These are phyloP conservation scores for Pelecanus crispus DNA, from an alignment of 2,113 vertebrate species.

Conservation along the genomic window DNA sequence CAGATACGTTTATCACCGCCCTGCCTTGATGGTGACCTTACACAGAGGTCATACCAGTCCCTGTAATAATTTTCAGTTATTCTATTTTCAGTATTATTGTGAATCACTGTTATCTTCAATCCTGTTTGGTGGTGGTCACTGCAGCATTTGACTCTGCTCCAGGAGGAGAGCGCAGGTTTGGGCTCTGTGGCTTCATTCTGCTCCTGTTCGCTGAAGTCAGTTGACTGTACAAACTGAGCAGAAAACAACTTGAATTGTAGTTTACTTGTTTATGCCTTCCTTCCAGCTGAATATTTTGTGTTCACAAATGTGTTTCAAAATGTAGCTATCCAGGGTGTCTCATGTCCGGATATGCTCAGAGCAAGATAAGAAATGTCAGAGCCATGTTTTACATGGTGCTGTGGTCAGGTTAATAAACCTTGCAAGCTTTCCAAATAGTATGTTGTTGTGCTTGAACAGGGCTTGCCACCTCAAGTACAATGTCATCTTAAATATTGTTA, in stretches of 20 bases:
- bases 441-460: not conserved
- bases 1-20: not conserved
- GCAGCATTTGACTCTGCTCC: not conserved
- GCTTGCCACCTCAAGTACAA: not conserved
- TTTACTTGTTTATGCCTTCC: not conserved
- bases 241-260: not conserved
- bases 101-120: not conserved
- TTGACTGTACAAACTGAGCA: not conserved
- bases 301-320: not conserved
- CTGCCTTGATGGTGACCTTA: not conserved
- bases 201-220: not conserved
- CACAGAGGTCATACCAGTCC: not conserved
- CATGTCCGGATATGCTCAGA: not conserved
- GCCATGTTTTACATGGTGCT: not conserved
- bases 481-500: constrained; percentile 6
- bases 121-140: not conserved
- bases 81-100: not conserved
- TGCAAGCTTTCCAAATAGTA: not conserved
- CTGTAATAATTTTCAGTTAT: not conserved
- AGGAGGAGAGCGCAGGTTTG: not conserved
- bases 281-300: not conserved
- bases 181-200: not conserved
- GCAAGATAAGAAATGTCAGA: not conserved
- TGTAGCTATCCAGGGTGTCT: not conserved
- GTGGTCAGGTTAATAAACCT: constrained; percentile 5